Base-by-base conservation (phyloP, 2,888 invertebrate genomes). In the Dicyrtoma fusca region DNA sequence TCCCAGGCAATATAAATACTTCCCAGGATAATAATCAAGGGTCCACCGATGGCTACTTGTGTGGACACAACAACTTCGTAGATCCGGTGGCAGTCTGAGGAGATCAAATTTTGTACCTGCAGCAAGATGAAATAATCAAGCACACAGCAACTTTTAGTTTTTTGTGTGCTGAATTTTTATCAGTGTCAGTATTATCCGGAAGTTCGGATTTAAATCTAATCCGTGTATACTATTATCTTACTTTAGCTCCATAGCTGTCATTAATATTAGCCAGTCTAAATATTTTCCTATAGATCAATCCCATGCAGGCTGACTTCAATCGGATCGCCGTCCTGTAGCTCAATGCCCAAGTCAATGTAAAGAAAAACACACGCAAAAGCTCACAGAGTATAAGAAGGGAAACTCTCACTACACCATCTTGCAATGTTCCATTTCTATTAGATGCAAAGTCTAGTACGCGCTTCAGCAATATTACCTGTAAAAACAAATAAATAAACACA, bases 61-160 rank as follows among this genome's bases (percentile, higher is more conserved):
- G 86, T 85, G 57, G 85, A 84, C 51, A 86, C 82, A 23, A 86
- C 83, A 65, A 86, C 84, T 73, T 88, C 87, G 79, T 85, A 87
- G 51, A 88, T 82, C 53, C 87, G 84, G 80, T 86, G 85, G 47
- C 86, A 85, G 78, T 88, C 88, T 78, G 86, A 86, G 47, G 86
- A 85, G 79, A 88, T 86, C 73, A 88, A 82, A 81, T 87, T 87
- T 64, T 87, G 84, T 26, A 88, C 77, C 88, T 88, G 81, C 62
- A n/a, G n/a, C n/a, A n/a, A n/a, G n/a, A n/a, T n/a, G n/a, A n/a
- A n/a, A n/a, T n/a, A n/a, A n/a, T n/a, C n/a, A n/a, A n/a, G n/a
- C n/a, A n/a, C n/a, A n/a, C 34, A 34, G 34, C 34, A 34, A 8
- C 34, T n/a, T 3, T 57, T 6, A 23, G 17, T 62, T 62, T 34